phyloP scores from a whole-genome alignment of 2,797 vertebrate species.

The Eulemur albifrons region DNA sequence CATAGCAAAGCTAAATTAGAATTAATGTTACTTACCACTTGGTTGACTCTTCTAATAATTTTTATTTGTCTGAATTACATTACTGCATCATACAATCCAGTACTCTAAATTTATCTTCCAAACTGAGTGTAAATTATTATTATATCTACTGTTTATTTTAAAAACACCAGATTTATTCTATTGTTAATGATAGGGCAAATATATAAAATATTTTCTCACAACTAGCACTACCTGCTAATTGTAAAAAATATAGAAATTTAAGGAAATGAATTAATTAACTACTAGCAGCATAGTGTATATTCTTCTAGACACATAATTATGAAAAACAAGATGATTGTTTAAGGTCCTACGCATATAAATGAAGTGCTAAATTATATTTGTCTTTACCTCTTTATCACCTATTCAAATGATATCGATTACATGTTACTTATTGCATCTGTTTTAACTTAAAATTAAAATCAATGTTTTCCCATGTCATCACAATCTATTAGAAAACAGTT shows the following conservation, averaged over 20 bases:
- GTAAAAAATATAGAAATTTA: background rate
- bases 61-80: conserved; percentile 30
- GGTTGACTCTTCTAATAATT: background rate
- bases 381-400: background rate
- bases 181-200: background rate
- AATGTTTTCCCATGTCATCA: background rate
- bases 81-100: background rate
- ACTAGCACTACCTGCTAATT: background rate
- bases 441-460: background rate
- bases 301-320: background rate
- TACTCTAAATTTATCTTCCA: conserved; percentile 18
- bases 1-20: conserved; percentile 42
- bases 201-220: background rate
- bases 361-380: background rate
- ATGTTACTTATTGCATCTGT: background rate
- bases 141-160: background rate
- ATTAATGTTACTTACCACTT: background rate
- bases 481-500: background rate
- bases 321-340: background rate
- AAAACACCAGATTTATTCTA: background rate
- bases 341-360: background rate
- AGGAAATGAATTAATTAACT: background rate
- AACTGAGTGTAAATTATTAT: background rate
- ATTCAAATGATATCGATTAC: background rate
- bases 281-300: background rate